A percentile compares a stretch with the other conserved stretches of the same genome.
Evolutionary conservation across 2,113 vertebrate genomes (phyloP).

Genomic region (Verasper variegatus): DNA sequence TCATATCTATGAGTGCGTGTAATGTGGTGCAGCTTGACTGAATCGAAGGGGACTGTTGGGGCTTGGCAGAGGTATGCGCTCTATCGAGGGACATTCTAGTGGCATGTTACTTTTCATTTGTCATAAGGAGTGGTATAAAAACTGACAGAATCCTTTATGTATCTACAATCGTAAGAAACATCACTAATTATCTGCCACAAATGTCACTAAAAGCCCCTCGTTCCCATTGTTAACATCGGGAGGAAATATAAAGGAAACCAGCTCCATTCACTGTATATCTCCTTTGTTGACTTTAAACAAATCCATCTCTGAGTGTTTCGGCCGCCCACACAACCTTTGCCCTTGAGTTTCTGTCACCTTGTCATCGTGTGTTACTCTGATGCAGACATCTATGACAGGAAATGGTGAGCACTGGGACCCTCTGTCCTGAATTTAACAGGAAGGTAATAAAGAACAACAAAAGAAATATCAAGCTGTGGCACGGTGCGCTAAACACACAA

Average conservation of each 20-base stretch:
- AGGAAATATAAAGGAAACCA: neutral
- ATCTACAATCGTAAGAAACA: neutral
- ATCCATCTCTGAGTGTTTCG: neutral
- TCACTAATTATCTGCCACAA: conserved; percentile 30
- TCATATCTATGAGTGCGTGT: too few relatives aligned
- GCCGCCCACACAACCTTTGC: conserved; percentile 3
- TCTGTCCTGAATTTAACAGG: conserved; percentile 27
- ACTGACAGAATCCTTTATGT: conserved; percentile 1
- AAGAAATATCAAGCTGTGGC: neutral
- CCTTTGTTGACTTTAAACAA: neutral
- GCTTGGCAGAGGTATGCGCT: too few relatives aligned
- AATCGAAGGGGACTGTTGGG: too few relatives aligned
- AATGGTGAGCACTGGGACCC: conserved; percentile 32
- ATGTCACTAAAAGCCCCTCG: conserved; percentile 3
- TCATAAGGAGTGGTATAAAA: neutral
- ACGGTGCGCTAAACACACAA: conserved; percentile 23
- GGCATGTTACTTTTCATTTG: neutral
- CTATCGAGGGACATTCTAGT: neutral
- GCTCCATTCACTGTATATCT: neutral
- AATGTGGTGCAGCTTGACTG: too few relatives aligned
- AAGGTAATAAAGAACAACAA: conserved; percentile 13
- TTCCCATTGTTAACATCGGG: neutral
- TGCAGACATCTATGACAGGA: conserved; percentile 30
- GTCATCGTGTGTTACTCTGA: conserved; percentile 17
- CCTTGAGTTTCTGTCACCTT: conserved; percentile 16